Conservation (phyloP, 2,888 invertebrate species). For the Drosophila barbarae region DNA sequence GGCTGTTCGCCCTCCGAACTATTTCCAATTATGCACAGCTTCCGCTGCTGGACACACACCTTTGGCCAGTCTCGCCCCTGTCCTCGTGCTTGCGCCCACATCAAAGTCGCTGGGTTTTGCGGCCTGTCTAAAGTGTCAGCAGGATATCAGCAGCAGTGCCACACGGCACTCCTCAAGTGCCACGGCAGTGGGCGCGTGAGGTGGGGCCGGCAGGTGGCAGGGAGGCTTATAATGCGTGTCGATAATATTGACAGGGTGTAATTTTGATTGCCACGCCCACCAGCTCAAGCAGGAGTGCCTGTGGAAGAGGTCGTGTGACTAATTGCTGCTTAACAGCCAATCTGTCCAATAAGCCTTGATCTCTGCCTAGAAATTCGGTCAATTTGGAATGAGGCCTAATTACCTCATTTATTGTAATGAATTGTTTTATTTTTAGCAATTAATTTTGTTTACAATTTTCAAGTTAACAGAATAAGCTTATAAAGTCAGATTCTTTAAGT, state of each 20-base stretch:
- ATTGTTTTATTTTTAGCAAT: neutral
- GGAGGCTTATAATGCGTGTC: constrained; percentile 44
- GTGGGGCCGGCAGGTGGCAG: constrained; percentile 6
- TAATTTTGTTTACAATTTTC: neutral
- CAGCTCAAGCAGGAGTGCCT: constrained; percentile 45
- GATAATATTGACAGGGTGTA: constrained; percentile 66
- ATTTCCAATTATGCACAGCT: constrained; percentile 67
- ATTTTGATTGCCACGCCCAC: constrained; percentile 61
- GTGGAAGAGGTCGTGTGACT: constrained; percentile 51
- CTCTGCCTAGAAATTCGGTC: constrained; percentile 24
- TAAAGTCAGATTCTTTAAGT: too few relatives aligned
- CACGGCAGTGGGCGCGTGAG: constrained; percentile 1
- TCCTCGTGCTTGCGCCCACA: constrained; percentile 31
- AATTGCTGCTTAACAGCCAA: constrained; percentile 64
- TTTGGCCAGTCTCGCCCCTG: constrained; percentile 20
- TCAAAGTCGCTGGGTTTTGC: constrained; percentile 58
- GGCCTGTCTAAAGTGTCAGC: constrained; percentile 57
- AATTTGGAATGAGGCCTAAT: neutral
- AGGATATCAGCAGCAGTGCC: constrained; percentile 50
- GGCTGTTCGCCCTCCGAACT: constrained; percentile 40
- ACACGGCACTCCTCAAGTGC: constrained; percentile 10
- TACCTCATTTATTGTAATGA: neutral
- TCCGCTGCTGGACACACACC: constrained; percentile 40
- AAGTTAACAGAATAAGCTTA: too few relatives aligned
- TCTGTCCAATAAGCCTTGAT: constrained; percentile 41